Evolutionary conservation across 2,797 vertebrate species (phyloP).

Genomic region (Garrulus glandarius): DNA sequence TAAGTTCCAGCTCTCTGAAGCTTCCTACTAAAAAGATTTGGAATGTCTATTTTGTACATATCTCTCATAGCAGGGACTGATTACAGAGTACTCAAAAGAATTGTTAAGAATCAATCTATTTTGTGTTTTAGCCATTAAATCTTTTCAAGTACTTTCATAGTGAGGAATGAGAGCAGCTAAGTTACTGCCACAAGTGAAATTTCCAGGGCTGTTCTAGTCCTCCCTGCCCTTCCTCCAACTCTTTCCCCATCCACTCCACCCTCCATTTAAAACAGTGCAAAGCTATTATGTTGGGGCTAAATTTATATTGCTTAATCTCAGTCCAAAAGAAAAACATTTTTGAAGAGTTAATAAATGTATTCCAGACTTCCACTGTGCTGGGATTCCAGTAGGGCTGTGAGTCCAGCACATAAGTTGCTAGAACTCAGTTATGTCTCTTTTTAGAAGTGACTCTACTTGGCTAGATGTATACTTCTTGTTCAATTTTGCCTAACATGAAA

Average conservation of each 20-base stretch:
- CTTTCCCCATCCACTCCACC: accelerated
- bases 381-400: background rate
- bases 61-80: background rate
- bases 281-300: background rate
- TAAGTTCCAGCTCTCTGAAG: background rate
- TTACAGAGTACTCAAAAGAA: background rate
- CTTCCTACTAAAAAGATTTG: background rate
- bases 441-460: background rate
- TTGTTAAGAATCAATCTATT: background rate
- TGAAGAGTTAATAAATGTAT: background rate
- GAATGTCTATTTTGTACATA: background rate
- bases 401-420: background rate
- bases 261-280: background rate
- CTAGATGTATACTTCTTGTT: background rate
- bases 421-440: background rate
- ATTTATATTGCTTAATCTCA: background rate
- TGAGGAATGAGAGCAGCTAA: background rate
- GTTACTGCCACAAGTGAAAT: background rate
- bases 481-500: background rate
- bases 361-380: background rate
- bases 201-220: background rate
- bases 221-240: background rate
- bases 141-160: background rate
- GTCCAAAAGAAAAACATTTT: background rate
- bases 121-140: background rate